These are phyloP conservation scores for Dendrolimus punctatus DNA, from an alignment of 1,140 invertebrate species.

Conservation along the genomic window DNA sequence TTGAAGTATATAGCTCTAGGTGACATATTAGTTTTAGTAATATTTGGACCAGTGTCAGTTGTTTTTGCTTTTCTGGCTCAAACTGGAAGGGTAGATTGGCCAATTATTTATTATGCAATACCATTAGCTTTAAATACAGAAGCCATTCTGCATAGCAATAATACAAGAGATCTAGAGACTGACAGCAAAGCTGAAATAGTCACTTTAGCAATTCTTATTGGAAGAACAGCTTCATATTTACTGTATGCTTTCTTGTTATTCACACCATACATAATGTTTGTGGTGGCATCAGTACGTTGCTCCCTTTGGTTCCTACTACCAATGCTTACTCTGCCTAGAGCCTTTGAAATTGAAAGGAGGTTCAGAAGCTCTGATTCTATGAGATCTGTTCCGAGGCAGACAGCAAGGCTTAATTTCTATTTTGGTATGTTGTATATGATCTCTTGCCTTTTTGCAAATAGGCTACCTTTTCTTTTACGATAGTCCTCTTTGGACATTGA, in stretches of 20 bases:
- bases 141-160: slow-evolving; percentile 95
- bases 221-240: slow-evolving; percentile 90
- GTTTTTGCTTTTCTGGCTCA: slow-evolving; percentile 94
- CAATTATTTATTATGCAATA: slow-evolving; percentile 92
- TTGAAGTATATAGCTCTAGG: slow-evolving; percentile 95
- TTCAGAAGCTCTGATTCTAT: slow-evolving; percentile 86
- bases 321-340: slow-evolving; percentile 86
- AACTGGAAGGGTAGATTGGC: slow-evolving; percentile 88
- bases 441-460: slow-evolving; percentile 78
- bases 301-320: slow-evolving; percentile 92
- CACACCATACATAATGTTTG: slow-evolving; percentile 91
- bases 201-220: slow-evolving; percentile 94
- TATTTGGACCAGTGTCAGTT: slow-evolving; percentile 96
- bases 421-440: slow-evolving; percentile 92
- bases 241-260: slow-evolving; percentile 93
- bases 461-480: slow-evolving; percentile 70
- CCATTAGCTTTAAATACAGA: slow-evolving; percentile 95
- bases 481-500: slow-evolving; percentile 11
- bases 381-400: slow-evolving; percentile 87
- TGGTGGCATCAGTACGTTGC: slow-evolving; percentile 86
- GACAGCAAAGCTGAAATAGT: slow-evolving; percentile 91
- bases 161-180: slow-evolving; percentile 90
- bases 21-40: slow-evolving; percentile 91
- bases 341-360: slow-evolving; percentile 92
- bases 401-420: slow-evolving; percentile 92